Evolutionary conservation across 2,113 vertebrate species (phyloP), one percentile per base, ranked within the genome.

Genomic region (Scomber scombrus): DNA sequence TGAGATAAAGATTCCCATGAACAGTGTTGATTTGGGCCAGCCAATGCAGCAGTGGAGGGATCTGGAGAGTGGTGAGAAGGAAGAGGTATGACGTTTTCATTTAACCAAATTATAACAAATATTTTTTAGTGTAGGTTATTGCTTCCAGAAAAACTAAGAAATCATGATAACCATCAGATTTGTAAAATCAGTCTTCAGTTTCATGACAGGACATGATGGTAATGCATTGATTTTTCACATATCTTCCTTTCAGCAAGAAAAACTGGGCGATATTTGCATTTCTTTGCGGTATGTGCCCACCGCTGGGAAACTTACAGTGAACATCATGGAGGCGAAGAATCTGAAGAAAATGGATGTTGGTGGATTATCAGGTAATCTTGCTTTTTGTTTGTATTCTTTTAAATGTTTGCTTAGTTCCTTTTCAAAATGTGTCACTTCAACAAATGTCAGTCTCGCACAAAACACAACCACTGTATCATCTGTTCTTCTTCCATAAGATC

Each of bases 261-360:
- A 96, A 80, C 92, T 97, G 54, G 97, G 97, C 6, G 97, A 97
- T 64, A 90, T 97, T 61, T 97, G 97, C 89, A 96, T 97, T 90
- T 97, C 97, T 46, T 89, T 97, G 71, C 94, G 97, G 3, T 97
- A 97, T 15, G 96, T 97, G 3, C 96, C 96, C 26, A 97, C 96
- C 10, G 96, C 96, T 1, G 96, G 96, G 4, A 97, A 97, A 86
- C 96, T 97, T 78, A 97, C 97, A 0, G 96, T 97, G 61, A 96
- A 97, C 75, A 96, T 97, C 64, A 94, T 97, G 95, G 94, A 95
- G 76, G 95, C 95, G 60, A 96, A 96, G 85, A 97, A 97, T 84
- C 94, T 97, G 46, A 97, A 97, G 90, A 97, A 97, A 91, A 97
- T 97, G 96, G 97, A 97, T 34, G 96, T 97, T 1, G 97, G 95